Evolutionary conservation across 2,797 vertebrate genomes (phyloP).

Genomic region (Gobionotothen gibberifrons): DNA sequence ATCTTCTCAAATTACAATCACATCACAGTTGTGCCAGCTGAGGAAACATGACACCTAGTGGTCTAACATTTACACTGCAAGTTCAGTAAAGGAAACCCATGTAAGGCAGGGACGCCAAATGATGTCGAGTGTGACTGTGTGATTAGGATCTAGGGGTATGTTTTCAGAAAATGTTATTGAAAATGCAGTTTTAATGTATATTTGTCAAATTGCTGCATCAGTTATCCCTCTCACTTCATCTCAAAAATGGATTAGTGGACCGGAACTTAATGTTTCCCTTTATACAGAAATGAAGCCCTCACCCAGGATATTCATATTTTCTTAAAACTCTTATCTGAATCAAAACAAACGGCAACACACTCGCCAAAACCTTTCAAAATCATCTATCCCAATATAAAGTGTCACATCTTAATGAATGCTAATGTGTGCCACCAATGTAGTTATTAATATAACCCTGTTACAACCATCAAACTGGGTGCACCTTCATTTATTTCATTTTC

Average conservation of each 20-base stretch:
- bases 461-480: neutral
- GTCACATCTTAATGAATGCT: neutral
- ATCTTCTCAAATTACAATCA: slow-evolving; percentile 40
- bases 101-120: neutral
- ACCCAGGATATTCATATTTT: neutral
- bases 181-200: neutral
- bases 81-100: neutral
- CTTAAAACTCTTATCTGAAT: neutral
- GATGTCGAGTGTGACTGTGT: neutral
- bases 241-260: too few species aligned
- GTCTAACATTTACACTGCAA: slow-evolving; percentile 36
- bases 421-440: neutral
- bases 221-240: too few species aligned
- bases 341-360: neutral
- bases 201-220: too few species aligned
- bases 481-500: neutral
- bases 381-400: neutral
- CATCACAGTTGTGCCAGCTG: slow-evolving; percentile 34
- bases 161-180: neutral
- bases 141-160: neutral
- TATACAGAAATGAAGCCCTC: neutral
- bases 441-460: neutral
- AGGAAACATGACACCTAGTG: slow-evolving; percentile 71
- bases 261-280: neutral
- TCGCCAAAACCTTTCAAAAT: neutral